Base-by-base conservation (phyloP, 2,888 invertebrate species). In the Notodonta dromedarius region DNA sequence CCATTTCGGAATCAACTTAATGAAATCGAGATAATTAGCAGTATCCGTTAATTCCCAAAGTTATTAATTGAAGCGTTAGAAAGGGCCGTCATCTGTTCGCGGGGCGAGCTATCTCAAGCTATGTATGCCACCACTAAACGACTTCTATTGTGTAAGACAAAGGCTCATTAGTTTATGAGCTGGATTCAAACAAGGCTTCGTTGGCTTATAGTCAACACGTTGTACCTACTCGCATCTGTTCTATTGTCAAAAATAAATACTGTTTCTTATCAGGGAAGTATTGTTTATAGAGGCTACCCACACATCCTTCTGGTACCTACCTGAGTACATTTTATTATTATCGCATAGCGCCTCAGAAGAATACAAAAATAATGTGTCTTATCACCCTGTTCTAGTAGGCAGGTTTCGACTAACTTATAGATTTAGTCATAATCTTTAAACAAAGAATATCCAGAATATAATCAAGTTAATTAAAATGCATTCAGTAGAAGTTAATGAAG, bases 51-150 rank as follows among this genome's bases (percentile, higher is more conserved):
- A 91, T 90, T 91, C 90, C 79, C 83, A 88, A 89, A 92, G 91
- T 92, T 91, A 91, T 88, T 91, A 91, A 93, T 88, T 89, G 87
- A 86, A 78, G 78, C 85, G 85, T 87, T 88, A 85, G 83, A 85
- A 87, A 80, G 82, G 82, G 80, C 81, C 87, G 89, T 86, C 90
- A 91, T 89, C 90, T 91, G 91, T 70, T 62, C 48, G 73, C 68
- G 70, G 72, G 80, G 71, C 66, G 78, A 74, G 79, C 69, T 66
- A 69, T 74, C 64, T 63, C 65, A 64, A 66, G 69, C 68, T 74
- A 70, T 74, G 63, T 74, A 67, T 68, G 74, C 63, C 51, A 35
- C 65, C 61, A 64, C 69, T 65, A 68, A 77, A 70, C 67, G 68
- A 71, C 70, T 70, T 65, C 76, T 74, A 78, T 83, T 82, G 80